Conservation (phyloP, 2,888 invertebrate species). For the Leptinotarsa peninsularis region DNA sequence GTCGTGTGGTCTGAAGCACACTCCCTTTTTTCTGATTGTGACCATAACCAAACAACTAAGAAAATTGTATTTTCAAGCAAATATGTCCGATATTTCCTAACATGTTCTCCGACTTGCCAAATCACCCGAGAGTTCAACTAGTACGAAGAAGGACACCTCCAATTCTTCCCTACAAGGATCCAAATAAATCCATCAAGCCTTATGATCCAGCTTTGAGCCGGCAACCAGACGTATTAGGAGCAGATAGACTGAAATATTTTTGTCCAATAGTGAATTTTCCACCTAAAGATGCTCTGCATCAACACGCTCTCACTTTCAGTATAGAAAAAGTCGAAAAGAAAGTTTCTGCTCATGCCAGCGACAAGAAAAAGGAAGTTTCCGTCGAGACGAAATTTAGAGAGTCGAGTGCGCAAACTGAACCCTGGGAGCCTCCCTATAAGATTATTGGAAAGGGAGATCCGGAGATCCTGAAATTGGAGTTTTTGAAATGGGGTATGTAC, state of each 20-base stretch:
- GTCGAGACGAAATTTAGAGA: conserved; percentile 81
- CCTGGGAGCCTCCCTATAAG: conserved; percentile 78
- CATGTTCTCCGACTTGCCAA: conserved; percentile 72
- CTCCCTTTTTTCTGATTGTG: not conserved
- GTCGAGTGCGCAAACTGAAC: conserved; percentile 80
- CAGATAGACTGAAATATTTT: conserved; percentile 52
- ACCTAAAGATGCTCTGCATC: conserved; percentile 46
- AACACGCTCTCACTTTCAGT: conserved; percentile 50
- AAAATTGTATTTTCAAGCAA: conserved; percentile 60
- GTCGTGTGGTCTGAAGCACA: no score
- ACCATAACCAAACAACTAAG: not conserved
- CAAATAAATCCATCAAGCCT: conserved; percentile 58
- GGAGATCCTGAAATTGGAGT: conserved; percentile 75
- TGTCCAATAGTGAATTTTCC: conserved; percentile 51
- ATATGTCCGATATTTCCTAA: conserved; percentile 70
- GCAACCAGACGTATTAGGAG: conserved; percentile 52
- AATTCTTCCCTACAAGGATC: conserved; percentile 43
- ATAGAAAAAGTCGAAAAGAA: conserved; percentile 45
- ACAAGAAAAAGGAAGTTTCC: conserved; percentile 43
- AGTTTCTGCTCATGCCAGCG: conserved; percentile 35
- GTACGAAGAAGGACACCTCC: conserved; percentile 61
- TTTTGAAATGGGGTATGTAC: conserved; percentile 63
- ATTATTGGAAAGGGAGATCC: conserved; percentile 68
- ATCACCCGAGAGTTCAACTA: conserved; percentile 67
- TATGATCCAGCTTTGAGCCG: conserved; percentile 48